These are phyloP conservation scores for Ploceus nigricollis DNA, from an alignment of 2,113 vertebrate genomes.

Conservation along the genomic window DNA sequence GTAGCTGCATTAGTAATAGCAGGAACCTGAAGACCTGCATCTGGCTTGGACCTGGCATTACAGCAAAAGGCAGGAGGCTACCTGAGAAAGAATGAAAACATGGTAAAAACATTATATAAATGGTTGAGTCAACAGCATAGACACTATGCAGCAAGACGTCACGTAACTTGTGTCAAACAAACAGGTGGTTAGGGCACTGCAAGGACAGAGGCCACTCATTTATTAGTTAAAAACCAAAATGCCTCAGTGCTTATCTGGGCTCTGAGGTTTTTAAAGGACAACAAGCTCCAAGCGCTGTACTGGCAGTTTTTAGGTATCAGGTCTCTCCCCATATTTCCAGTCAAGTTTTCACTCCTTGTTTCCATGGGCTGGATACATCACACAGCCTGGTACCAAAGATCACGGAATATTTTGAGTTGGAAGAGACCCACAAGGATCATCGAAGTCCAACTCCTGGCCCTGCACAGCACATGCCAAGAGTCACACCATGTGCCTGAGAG, in stretches of 20 bases:
- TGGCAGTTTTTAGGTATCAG: background rate
- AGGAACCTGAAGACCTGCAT: background rate
- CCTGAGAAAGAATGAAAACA: background rate
- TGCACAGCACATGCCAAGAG: background rate
- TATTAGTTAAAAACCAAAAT: background rate
- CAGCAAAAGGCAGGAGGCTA: background rate
- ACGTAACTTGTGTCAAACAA: fast-evolving
- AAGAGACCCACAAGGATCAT: background rate
- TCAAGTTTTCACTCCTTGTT: background rate
- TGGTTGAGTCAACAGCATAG: background rate
- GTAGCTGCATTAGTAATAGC: too few species aligned
- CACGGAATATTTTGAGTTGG: background rate
- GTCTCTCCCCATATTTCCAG: fast-evolving
- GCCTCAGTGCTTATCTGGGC: background rate
- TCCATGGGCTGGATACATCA: background rate
- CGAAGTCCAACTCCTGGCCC: background rate
- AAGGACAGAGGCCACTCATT: background rate
- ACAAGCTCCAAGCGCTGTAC: fast-evolving
- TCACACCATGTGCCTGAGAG: background rate
- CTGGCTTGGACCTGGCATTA: background rate
- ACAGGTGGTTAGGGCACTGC: too few species aligned
- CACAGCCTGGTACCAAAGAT: background rate
- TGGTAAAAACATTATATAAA: background rate
- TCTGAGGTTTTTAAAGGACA: background rate
- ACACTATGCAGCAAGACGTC: background rate